phyloP scores from a whole-genome alignment of 2,888 invertebrate genomes.

The Galeruca laticollis region DNA sequence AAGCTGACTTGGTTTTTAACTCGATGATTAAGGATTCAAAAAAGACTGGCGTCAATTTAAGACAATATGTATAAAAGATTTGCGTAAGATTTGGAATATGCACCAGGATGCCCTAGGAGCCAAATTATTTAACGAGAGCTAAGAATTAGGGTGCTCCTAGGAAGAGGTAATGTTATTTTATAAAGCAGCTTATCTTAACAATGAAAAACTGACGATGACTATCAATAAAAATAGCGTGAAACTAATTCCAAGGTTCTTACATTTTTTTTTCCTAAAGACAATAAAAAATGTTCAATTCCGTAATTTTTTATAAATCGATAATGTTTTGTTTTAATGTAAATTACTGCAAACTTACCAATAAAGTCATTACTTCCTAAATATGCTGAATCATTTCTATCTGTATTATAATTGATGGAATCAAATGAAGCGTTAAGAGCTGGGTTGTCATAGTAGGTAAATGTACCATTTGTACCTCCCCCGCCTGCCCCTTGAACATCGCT shows the following conservation, averaged over 20 bases:
- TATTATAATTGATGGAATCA: slow-evolving; percentile 57
- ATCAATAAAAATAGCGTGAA: background rate
- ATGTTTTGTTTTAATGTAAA: slow-evolving; percentile 3
- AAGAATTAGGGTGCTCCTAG: no score
- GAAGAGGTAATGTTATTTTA: no score
- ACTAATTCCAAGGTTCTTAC: background rate
- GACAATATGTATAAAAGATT: no score
- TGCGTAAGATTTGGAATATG: no score
- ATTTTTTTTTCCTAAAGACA: slow-evolving; percentile 2
- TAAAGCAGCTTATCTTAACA: no score
- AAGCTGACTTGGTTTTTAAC: no score
- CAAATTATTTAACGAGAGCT: no score
- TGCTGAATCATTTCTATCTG: slow-evolving; percentile 46
- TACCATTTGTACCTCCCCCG: slow-evolving; percentile 58
- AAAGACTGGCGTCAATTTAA: no score
- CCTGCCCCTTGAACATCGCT: slow-evolving; percentile 60
- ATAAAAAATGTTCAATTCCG: slow-evolving; percentile 13
- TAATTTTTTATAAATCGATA: background rate
- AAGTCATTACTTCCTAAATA: slow-evolving; percentile 72
- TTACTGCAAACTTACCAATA: slow-evolving; percentile 66
- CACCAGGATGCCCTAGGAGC: no score
- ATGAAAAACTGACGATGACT: background rate
- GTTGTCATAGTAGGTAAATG: slow-evolving; percentile 63
- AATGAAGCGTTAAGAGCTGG: slow-evolving; percentile 62
- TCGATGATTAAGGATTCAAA: no score